Base-by-base conservation (phyloP, 2,113 vertebrate species). In the Lycocorax pyrrhopterus region DNA sequence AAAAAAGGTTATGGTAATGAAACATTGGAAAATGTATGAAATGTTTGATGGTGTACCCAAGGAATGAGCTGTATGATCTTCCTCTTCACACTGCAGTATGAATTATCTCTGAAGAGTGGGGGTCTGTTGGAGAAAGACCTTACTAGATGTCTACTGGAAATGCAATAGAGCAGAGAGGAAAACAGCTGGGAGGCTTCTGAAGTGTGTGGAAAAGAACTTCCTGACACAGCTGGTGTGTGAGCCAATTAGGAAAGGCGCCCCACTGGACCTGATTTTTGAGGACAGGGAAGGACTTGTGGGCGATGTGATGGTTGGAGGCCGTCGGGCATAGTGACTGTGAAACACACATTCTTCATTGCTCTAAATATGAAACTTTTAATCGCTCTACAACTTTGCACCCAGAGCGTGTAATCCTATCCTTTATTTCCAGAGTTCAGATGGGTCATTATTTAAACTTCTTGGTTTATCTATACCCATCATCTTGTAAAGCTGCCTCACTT, bases 371-470 rank as follows among this genome's bases (percentile, higher is more conserved):
- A 52, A 82, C 6, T 7, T 41, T 74, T 11, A 43, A 47, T 69
- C 16, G 17, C 10, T 60, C 37, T 32, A 10, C 15, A 82, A 26
- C 15, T 35, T 26, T 37, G 10, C 12, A 60, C 27, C 10, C 53
- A 20, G 27, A 62, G 5, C 0, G 4, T 9, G 9, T 20, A 51
- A 60, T 13, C 10, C 13, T 39, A 17, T 21, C 16, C 41, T 66
- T 85, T 62, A n/a, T 62, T 64, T 66, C 25, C 56, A 71, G 33
- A 39, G 23, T 23, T 56, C 0, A 0, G 4, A 32, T 2, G 2
- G 39, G 13, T 49, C 10, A 39, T 58, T 66, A 26, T 74, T 71
- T 75, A n/a, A 85, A 78, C 8, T 71, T 32, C 10, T 62, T 41
- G 3, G 2, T 66, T 67, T 39, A n/a, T 49, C 12, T 53, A 23